Conservation (phyloP, 2,888 invertebrate genomes). For the Scaptomyza tumidula region DNA sequence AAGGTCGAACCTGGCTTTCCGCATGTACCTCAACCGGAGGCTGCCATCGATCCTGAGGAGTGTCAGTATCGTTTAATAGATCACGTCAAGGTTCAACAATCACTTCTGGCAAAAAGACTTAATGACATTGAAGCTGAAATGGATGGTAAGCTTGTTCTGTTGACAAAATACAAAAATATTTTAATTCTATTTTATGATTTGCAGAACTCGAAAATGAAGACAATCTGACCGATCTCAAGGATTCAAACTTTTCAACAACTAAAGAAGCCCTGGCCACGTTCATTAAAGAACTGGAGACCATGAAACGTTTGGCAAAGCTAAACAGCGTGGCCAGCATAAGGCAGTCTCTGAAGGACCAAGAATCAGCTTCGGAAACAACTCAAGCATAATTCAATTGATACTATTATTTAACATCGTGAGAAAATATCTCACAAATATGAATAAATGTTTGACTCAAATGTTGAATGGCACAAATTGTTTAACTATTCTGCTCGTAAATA, state of each 20-base stretch:
- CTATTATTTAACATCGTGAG: no score
- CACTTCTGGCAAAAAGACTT: conserved; percentile 89
- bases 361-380: conserved; percentile 24
- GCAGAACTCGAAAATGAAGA: conserved; percentile 81
- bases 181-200: neutral
- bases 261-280: conserved; percentile 90
- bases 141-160: conserved; percentile 84
- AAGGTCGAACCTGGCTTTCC: conserved; percentile 75
- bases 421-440: conserved; percentile 2
- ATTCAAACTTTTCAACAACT: conserved; percentile 87
- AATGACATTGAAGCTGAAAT: conserved; percentile 91
- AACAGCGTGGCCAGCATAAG: conserved; percentile 82
- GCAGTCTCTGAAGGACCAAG: conserved; percentile 52
- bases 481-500: no score
- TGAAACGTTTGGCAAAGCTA: conserved; percentile 88
- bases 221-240: conserved; percentile 85
- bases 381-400: conserved; percentile 12
- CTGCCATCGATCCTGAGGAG: conserved; percentile 91
- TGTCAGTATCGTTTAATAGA: conserved; percentile 91
- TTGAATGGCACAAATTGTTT: no score
- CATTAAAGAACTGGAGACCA: conserved; percentile 89
- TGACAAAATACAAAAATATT: neutral
- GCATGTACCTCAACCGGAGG: conserved; percentile 91
- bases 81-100: conserved; percentile 91
- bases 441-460: conserved; percentile 1